Conservation (phyloP, 2,888 invertebrate species). For the Pecten maximus region DNA sequence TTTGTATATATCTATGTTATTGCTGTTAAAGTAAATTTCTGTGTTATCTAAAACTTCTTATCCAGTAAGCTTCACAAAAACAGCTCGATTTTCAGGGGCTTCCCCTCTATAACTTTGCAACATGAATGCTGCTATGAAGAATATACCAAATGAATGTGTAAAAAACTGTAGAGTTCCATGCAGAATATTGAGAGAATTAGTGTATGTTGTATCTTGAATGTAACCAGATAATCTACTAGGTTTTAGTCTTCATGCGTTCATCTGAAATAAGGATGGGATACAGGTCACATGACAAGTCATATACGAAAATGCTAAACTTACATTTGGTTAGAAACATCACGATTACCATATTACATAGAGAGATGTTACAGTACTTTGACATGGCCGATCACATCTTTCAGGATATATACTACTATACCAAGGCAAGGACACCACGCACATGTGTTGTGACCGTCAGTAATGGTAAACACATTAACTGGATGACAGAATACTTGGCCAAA, state of each 20-base stretch:
- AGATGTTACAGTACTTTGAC: not conserved
- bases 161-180: not conserved
- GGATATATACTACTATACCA: conserved; percentile 9
- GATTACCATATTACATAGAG: not conserved
- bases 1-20: too few relatives aligned
- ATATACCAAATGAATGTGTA: not conserved
- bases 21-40: too few relatives aligned
- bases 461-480: not conserved
- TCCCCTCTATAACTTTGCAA: not conserved
- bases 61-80: too few relatives aligned
- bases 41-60: too few relatives aligned
- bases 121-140: not conserved
- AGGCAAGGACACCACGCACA: not conserved
- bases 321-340: conserved; percentile 3
- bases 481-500: not conserved
- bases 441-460: not conserved
- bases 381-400: not conserved
- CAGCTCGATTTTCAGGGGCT: too few relatives aligned
- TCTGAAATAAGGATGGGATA: not conserved
- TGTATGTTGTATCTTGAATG: not conserved
- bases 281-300: not conserved
- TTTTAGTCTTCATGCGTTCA: not conserved
- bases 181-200: not conserved
- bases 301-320: conserved; percentile 25
- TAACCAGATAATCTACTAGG: conserved; percentile 30